Evolutionary conservation across 2,888 invertebrate genomes (phyloP), one percentile per base, ranked within the genome.

Genomic region (Andrena flavipes): DNA sequence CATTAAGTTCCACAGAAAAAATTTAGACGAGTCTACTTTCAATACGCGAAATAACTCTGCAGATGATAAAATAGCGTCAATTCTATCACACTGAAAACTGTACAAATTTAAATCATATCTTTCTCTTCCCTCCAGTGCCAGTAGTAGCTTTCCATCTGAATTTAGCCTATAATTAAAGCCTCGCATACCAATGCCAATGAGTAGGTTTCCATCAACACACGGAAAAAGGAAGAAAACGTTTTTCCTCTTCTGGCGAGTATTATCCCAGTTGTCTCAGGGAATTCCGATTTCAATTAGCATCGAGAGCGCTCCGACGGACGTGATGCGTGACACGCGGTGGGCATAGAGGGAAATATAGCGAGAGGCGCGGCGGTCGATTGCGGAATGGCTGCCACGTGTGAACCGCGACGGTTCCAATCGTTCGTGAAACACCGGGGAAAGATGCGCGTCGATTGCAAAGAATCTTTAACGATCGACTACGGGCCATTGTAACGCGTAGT

Each of bases 401-500:
- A 42, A 59, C 13, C 13, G 29, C 60, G 13, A 20, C 10, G 49
- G 8, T 42, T 63, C 29, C 48, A 48, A 30, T 65, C 51, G 65
- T 35, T 59, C 59, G 51, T 13, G 65, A 42, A 30, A 33, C 35
- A 26, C 29, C 30, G n/a, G 29, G 54, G 10, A 48, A 33, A 30
- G 63, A 33, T n/a, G 8, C 6, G n/a, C 2, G 8, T 6, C 8
- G 23, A 16, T 8, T 35, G 16, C 35, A 20, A 49, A 33, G 23
- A 48, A 68, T 64, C 64, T n/a, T 63, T 71, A 71, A 73, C 68
- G 60, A 65, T 35, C 42, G 54, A 20, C 56, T 26, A 63, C 30
- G 51, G 76, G 56, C 71, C 76, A 85, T 89, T 86, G 83, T 82
- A 79, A 88, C 85, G 79, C 85, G 77, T 33, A 56, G 29, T 54